Conservation (phyloP, 2,113 vertebrate species). For the Brachyistius frenatus region DNA sequence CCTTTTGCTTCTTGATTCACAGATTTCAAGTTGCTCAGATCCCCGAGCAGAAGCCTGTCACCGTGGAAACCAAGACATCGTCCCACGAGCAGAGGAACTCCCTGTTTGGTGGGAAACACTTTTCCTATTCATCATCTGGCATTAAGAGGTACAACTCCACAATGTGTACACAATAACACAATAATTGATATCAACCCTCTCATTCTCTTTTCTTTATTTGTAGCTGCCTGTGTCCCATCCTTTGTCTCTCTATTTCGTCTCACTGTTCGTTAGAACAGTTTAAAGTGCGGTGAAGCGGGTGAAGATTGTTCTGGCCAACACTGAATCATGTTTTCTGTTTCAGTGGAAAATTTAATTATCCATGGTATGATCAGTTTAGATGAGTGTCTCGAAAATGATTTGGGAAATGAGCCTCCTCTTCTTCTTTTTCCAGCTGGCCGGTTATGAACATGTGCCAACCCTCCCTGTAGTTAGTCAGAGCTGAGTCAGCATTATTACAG, state of each 20-base stretch:
- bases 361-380: background rate
- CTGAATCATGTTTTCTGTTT: background rate
- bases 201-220: background rate
- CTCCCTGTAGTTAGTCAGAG: background rate
- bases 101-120: slow-evolving; percentile 78
- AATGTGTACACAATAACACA: background rate
- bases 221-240: no score
- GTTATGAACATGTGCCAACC: background rate
- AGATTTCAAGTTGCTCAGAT: slow-evolving; percentile 97
- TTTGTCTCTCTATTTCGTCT: no score
- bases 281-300: background rate
- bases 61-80: slow-evolving; percentile 63
- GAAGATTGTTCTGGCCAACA: background rate
- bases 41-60: slow-evolving; percentile 85
- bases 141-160: slow-evolving; percentile 67
- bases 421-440: slow-evolving; percentile 3
- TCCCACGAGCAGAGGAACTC: slow-evolving; percentile 75
- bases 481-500: background rate
- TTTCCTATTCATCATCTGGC: slow-evolving; percentile 65
- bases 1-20: slow-evolving; percentile 12
- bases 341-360: background rate
- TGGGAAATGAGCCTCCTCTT: background rate
- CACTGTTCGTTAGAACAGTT: no score
- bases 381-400: slow-evolving; percentile 5
- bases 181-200: background rate